phyloP scores from a whole-genome alignment of 92 coral and sea anemone genomes.

The Epizoanthus scotinus region DNA sequence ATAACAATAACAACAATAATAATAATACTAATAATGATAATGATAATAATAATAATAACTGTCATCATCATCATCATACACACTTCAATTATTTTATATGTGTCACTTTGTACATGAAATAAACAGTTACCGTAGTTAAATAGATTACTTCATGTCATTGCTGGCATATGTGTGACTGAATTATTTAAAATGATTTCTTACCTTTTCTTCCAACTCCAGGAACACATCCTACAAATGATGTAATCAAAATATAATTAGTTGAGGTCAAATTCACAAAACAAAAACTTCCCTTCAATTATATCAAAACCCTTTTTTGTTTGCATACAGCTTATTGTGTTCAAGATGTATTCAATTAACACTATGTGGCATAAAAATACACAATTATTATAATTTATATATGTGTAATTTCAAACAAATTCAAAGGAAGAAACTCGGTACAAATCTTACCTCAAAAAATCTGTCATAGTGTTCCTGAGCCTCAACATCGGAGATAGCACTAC shows the following conservation, averaged over 20 bases:
- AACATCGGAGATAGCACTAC: slow-evolving; percentile 98
- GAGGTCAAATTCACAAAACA: too few species aligned
- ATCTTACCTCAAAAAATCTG: slow-evolving; percentile 87
- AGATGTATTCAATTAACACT: too few species aligned
- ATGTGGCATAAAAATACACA: not conserved
- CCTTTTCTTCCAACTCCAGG: slow-evolving; percentile 96
- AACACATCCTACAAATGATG: slow-evolving; percentile 76
- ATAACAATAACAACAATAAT: not conserved
- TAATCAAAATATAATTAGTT: not conserved
- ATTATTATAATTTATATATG: too few species aligned
- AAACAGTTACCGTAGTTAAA: too few species aligned
- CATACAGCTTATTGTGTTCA: too few species aligned
- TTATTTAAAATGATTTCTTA: slow-evolving; percentile 13
- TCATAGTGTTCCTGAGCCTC: slow-evolving; percentile 99
- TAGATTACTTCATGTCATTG: not conserved
- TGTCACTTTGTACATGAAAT: too few species aligned
- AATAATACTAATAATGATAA: not conserved
- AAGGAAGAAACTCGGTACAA: not conserved
- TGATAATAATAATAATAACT: not conserved
- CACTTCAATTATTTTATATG: too few species aligned
- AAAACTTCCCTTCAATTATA: not conserved
- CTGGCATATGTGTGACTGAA: not conserved
- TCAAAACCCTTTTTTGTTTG: too few species aligned
- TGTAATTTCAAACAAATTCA: not conserved
- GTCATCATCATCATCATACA: too few species aligned